phyloP scores from a whole-genome alignment of 92 coral and sea anemone genomes.

The Parazoanthus atlanticus region DNA sequence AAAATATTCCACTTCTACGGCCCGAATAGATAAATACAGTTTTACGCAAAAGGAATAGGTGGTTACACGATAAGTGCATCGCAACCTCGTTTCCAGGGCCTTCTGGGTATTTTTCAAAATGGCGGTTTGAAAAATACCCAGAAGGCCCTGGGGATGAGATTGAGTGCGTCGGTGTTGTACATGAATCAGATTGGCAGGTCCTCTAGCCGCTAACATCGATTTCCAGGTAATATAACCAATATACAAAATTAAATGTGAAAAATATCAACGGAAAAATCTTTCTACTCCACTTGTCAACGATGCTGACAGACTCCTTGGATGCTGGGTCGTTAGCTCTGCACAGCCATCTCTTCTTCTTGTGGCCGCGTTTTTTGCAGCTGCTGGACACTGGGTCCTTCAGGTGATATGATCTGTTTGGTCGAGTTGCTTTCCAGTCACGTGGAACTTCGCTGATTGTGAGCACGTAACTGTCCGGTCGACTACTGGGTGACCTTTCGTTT shows the following conservation, averaged over 20 bases:
- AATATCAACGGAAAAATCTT: constrained; percentile 63
- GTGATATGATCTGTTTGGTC: background rate
- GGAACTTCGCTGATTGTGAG: constrained; percentile 1
- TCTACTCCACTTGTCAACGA: constrained; percentile 60
- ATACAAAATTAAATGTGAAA: constrained; percentile 59
- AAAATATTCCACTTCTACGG: too few relatives aligned
- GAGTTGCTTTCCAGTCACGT: background rate
- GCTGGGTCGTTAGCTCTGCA: background rate
- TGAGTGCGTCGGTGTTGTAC: background rate
- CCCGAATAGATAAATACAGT: too few relatives aligned
- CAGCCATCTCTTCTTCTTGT: background rate
- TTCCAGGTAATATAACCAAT: constrained; percentile 67
- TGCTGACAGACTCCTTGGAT: constrained; percentile 15
- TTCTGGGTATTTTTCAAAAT: too few relatives aligned
- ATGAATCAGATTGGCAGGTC: background rate
- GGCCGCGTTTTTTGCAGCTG: background rate
- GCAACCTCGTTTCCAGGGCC: too few relatives aligned
- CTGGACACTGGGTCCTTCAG: constrained; percentile 2
- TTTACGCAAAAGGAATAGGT: too few relatives aligned
- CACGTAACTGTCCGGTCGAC: constrained; percentile 3
- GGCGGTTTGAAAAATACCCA: too few relatives aligned
- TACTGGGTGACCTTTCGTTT: background rate
- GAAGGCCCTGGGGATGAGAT: too few relatives aligned
- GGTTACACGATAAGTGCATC: too few relatives aligned
- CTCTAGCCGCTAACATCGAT: background rate